These are phyloP conservation scores for Liparis tanakae DNA, from an alignment of 2,797 vertebrate genomes.

Conservation along the genomic window DNA sequence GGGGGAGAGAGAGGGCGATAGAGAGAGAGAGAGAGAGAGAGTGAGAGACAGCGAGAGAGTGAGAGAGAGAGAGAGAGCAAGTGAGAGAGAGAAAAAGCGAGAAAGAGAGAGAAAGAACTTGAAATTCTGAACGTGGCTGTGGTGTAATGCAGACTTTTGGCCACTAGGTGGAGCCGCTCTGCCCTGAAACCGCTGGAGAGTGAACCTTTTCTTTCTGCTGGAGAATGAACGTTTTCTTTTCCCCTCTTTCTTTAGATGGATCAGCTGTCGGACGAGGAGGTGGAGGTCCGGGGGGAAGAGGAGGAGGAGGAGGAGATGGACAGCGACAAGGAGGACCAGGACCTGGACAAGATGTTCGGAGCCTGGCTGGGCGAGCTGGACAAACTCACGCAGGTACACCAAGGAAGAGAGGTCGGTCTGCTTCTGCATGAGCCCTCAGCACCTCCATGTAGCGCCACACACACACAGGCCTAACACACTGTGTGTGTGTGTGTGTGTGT, in stretches of 20 bases:
- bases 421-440: not conserved
- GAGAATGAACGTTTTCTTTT: not conserved
- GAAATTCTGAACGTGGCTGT: not conserved
- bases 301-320: slow-evolving; percentile 87
- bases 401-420: not conserved
- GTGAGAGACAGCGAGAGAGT: no score
- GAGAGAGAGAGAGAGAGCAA: no score
- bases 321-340: slow-evolving; percentile 98
- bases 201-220: not conserved
- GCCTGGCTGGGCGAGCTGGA: slow-evolving; percentile 97
- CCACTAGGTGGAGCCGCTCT: slow-evolving; percentile 49
- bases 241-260: slow-evolving; percentile 87
- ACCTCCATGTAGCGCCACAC: not conserved
- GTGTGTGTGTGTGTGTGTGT: not conserved
- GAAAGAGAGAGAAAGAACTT: no score
- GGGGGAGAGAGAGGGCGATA: no score
- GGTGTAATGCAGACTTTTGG: not conserved
- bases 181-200: not conserved
- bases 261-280: slow-evolving; percentile 95
- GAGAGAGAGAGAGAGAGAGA: no score
- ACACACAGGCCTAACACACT: no score
- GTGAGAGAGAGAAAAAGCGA: no score
- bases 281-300: slow-evolving; percentile 89
- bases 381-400: slow-evolving; percentile 91
- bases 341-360: slow-evolving; percentile 99